Evolutionary conservation across 2,113 vertebrate species (phyloP).

Genomic region (Jaculus jaculus): DNA sequence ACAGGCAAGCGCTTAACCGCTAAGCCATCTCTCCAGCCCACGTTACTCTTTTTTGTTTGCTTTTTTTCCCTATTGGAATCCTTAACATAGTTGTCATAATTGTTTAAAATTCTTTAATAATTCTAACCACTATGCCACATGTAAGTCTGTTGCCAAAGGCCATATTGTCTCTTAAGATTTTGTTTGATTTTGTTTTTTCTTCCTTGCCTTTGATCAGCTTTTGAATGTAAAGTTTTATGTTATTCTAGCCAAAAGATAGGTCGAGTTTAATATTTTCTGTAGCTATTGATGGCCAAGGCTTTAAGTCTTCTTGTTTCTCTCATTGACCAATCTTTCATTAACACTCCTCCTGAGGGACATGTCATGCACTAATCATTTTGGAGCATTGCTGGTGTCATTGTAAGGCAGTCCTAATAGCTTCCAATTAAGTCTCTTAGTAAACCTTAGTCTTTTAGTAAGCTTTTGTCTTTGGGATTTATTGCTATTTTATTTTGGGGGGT

Average conservation of each 20-base stretch:
- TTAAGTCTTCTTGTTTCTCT: neutral
- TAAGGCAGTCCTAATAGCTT: neutral
- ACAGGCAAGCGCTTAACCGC: too few relatives aligned
- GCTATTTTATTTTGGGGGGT: neutral
- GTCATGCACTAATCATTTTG: neutral
- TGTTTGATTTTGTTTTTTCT: neutral
- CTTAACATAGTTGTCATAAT: neutral
- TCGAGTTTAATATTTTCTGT: neutral
- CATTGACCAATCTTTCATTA: neutral
- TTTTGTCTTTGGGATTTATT: neutral
- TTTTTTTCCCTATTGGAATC: neutral
- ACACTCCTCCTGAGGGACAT: neutral
- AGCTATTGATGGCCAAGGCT: neutral
- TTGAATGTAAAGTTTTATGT: neutral
- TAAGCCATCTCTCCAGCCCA: too few relatives aligned
- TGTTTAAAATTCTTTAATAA: constrained; percentile 27
- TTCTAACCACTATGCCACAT: neutral
- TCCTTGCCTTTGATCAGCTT: neutral
- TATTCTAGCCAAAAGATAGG: neutral
- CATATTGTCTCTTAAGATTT: neutral
- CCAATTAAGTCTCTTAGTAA: neutral
- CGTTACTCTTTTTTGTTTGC: too few relatives aligned
- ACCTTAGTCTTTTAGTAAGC: neutral
- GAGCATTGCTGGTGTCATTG: neutral
- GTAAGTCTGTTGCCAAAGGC: neutral